phyloP scores from a whole-genome alignment of 2,113 vertebrate species.

The Nesospiza acunhae region DNA sequence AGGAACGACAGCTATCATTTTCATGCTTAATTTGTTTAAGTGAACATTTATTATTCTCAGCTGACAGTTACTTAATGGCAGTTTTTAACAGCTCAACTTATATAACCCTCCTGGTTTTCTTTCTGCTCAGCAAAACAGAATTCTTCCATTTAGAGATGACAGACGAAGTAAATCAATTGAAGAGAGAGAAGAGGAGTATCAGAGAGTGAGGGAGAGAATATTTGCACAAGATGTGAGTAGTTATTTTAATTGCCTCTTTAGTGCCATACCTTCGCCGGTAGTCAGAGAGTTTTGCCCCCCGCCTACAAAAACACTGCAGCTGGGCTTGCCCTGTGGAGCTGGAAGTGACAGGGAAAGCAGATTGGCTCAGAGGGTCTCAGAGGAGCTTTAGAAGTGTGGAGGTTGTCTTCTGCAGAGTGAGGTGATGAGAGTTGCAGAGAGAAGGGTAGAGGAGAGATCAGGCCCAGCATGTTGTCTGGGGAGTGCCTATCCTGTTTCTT shows the following conservation, averaged over 20 bases:
- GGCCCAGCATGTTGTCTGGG: not conserved
- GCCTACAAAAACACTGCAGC: not conserved
- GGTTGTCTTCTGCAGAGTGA: conserved; percentile 21
- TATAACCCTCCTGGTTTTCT: conserved; percentile 83
- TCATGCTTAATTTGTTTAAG: conserved; percentile 62
- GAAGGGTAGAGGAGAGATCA: not conserved
- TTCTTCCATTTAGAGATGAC: conserved; percentile 88
- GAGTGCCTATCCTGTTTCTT: not conserved
- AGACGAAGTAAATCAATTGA: conserved; percentile 95
- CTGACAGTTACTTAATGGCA: conserved; percentile 74
- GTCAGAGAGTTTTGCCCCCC: conserved; percentile 49
- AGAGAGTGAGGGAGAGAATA: conserved; percentile 93
- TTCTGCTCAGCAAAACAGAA: conserved; percentile 86
- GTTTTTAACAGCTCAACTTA: conserved; percentile 74
- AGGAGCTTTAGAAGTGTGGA: not conserved
- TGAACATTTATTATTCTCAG: conserved; percentile 73
- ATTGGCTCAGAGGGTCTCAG: not conserved
- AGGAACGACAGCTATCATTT: conserved; percentile 25
- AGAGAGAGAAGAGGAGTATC: conserved; percentile 98
- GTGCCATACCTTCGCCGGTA: conserved; percentile 60
- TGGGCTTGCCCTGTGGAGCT: conserved; percentile 12
- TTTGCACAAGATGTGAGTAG: conserved; percentile 96
- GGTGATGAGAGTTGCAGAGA: not conserved
- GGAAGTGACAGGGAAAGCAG: conserved; percentile 1
- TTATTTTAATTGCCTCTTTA: conserved; percentile 83